Percentiles rank a stretch among this genome's conserved stretches.
phyloP scores from a whole-genome alignment of 2,113 vertebrate genomes.

The Eptesicus fuscus region DNA sequence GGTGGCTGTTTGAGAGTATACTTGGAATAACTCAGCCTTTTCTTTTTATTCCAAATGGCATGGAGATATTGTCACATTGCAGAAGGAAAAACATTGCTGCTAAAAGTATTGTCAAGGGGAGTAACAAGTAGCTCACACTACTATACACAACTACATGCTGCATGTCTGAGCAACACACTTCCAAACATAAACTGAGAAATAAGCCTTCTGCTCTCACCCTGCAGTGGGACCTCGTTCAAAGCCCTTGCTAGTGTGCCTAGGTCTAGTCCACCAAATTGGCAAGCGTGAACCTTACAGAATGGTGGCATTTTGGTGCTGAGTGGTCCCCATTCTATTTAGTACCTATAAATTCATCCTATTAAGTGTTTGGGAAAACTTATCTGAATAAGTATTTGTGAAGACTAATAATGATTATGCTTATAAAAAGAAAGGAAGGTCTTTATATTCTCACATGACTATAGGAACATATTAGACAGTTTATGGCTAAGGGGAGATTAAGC shows the following conservation, averaged over 20 bases:
- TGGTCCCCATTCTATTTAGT: background rate
- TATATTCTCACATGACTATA: background rate
- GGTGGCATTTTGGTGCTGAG: background rate
- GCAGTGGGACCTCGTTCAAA: background rate
- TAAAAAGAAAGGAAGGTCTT: background rate
- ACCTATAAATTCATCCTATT: background rate
- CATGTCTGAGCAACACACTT: constrained; percentile 30
- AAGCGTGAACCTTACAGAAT: background rate
- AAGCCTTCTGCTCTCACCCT: constrained; percentile 24
- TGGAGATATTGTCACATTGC: constrained; percentile 35
- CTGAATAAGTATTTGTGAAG: background rate
- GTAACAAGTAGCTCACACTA: constrained; percentile 34
- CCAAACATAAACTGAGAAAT: constrained; percentile 53
- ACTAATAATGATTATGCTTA: background rate
- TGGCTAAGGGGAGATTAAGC: background rate
- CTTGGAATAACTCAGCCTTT: constrained; percentile 34
- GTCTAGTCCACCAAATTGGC: background rate
- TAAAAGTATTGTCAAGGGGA: constrained; percentile 55
- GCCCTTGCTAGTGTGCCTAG: background rate
- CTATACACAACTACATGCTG: constrained; percentile 13
- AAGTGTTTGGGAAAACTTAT: constrained; percentile 6
- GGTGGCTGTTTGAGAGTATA: constrained; percentile 1
- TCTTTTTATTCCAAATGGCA: constrained; percentile 25
- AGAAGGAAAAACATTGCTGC: constrained; percentile 43
- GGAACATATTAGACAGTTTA: background rate